A percentile compares a stretch with the other conserved stretches of the same genome.
phyloP scores from a whole-genome alignment of 1,140 invertebrate genomes.

The Helicoverpa zea region DNA sequence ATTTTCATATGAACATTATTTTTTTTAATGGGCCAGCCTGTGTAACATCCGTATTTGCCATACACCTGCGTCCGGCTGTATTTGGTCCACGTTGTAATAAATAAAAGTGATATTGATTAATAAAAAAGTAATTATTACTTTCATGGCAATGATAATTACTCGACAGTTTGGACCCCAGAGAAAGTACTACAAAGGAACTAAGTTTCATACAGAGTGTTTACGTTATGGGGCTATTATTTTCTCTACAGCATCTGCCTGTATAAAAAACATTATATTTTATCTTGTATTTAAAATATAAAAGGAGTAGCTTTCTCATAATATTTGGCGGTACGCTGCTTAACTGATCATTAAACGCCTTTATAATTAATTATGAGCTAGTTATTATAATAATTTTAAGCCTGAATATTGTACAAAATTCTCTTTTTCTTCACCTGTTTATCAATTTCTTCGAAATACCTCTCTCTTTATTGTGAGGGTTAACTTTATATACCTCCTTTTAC shows the following conservation, averaged over 20 bases:
- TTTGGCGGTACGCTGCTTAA: not conserved
- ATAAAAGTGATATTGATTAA: slow-evolving; percentile 71
- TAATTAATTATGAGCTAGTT: slow-evolving; percentile 22
- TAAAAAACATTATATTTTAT: not conserved
- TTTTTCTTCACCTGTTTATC: not conserved
- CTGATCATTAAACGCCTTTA: not conserved
- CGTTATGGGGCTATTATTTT: slow-evolving; percentile 16
- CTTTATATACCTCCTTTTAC: not conserved
- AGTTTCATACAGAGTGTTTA: not conserved
- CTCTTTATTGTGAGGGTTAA: not conserved
- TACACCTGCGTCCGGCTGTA: slow-evolving; percentile 81
- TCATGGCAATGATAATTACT: slow-evolving; percentile 45
- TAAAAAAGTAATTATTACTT: slow-evolving; percentile 62
- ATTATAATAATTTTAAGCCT: slow-evolving; percentile 5
- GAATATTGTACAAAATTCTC: not conserved
- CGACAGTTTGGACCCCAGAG: slow-evolving; percentile 24
- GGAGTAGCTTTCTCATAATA: slow-evolving; percentile 9
- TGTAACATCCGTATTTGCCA: slow-evolving; percentile 69
- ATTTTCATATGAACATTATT: slow-evolving; percentile 49
- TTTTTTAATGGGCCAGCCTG: slow-evolving; percentile 70
- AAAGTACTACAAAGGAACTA: slow-evolving; percentile 31
- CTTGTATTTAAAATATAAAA: not conserved
- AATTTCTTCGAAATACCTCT: slow-evolving; percentile 19
- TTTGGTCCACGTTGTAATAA: slow-evolving; percentile 74
- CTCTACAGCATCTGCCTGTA: slow-evolving; percentile 8